Conservation (phyloP, 1,140 invertebrate species). For the silkworm (Bombyx mori) region DNA sequence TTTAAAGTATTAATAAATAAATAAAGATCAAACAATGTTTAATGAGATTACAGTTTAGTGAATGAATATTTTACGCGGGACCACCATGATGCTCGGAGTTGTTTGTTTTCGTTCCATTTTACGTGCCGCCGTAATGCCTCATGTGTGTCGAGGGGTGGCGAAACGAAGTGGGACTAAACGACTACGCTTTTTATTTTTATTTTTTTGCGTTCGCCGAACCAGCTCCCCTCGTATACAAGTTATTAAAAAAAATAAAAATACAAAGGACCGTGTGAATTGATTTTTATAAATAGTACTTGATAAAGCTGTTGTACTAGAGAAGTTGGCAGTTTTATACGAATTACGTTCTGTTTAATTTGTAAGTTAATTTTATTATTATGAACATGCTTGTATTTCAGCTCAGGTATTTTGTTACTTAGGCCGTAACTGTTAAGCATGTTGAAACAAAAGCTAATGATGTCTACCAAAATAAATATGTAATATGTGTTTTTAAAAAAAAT, state of each 20-base stretch:
- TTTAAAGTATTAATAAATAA: no score
- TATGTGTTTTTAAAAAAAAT: no score
- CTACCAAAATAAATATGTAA: no score
- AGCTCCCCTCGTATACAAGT: conserved; percentile 18
- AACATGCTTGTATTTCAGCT: no score
- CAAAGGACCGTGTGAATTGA: conserved; percentile 28
- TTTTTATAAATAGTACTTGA: conserved; percentile 8
- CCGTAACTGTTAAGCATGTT: no score
- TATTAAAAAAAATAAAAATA: conserved; percentile 22
- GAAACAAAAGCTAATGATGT: no score
- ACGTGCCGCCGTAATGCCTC: conserved; percentile 19
- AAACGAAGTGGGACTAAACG: conserved; percentile 20
- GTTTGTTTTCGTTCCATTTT: conserved; percentile 27
- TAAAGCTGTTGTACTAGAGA: no score
- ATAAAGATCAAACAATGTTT: background rate
- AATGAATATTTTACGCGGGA: conserved; percentile 16
- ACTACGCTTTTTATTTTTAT: conserved; percentile 17
- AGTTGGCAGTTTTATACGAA: background rate
- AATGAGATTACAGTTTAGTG: conserved; percentile 20
- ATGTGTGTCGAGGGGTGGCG: conserved; percentile 29
- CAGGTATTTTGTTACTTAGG: no score
- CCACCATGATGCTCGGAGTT: conserved; percentile 12
- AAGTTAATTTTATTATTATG: background rate
- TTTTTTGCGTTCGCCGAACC: conserved; percentile 5
- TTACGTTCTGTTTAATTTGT: background rate